Percentiles rank a stretch among this genome's conserved stretches.
These are phyloP conservation scores for Centropus unirufus DNA, from an alignment of 2,113 vertebrate species.

Conservation along the genomic window DNA sequence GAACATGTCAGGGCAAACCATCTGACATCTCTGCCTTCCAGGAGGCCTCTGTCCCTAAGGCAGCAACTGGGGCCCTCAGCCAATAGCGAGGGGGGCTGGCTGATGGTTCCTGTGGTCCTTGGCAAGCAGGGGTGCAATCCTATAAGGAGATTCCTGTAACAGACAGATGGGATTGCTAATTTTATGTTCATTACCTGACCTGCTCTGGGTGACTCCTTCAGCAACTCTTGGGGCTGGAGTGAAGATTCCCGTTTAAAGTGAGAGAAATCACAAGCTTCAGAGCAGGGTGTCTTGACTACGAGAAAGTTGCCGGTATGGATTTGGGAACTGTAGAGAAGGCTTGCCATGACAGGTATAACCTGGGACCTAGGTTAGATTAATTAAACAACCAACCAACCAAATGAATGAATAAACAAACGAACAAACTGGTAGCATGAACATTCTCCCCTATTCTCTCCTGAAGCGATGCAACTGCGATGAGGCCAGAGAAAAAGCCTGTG, in stretches of 20 bases:
- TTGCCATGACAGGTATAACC: not conserved
- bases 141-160: not conserved
- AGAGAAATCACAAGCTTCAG: not conserved
- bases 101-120: not conserved
- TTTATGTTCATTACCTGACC: not conserved
- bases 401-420: not conserved
- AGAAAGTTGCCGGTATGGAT: not conserved
- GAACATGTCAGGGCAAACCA: not conserved
- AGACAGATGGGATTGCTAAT: not conserved
- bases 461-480: not conserved
- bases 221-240: not conserved
- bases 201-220: not conserved
- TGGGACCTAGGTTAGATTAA: not conserved
- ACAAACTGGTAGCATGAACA: not conserved
- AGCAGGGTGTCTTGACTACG: not conserved
- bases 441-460: not conserved
- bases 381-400: not conserved
- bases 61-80: not conserved
- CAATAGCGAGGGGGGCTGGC: not conserved
- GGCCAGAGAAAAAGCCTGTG: not conserved
- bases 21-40: not conserved
- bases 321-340: not conserved
- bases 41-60: not conserved
- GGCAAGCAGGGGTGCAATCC: not conserved
- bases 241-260: not conserved